Percentiles rank a stretch among this genome's conserved stretches.
These are phyloP conservation scores for Acropora yongei DNA, from an alignment of 64 coral and sea anemone species.

Conservation along the genomic window DNA sequence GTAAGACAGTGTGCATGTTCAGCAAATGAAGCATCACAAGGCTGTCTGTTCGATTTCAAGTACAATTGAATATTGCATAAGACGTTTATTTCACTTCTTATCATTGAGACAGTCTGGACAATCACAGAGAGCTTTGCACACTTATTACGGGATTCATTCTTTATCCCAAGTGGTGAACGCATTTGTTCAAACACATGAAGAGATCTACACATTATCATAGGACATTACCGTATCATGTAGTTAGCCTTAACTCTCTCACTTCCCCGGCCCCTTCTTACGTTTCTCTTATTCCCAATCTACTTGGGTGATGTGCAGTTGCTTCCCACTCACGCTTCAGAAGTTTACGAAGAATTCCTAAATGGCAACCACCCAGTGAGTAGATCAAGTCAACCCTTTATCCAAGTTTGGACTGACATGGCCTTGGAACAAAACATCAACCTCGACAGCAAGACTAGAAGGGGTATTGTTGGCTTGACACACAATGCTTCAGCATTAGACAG, in stretches of 20 bases:
- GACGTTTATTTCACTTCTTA: too few relatives aligned
- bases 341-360: slow-evolving; percentile 1
- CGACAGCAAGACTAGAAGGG: slow-evolving; percentile 9
- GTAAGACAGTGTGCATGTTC: too few relatives aligned
- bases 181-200: too few relatives aligned
- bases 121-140: too few relatives aligned
- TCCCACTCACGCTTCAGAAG: not conserved
- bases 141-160: too few relatives aligned
- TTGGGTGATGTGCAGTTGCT: slow-evolving; percentile 39
- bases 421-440: slow-evolving; percentile 39
- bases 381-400: slow-evolving; percentile 39
- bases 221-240: too few relatives aligned
- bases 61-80: too few relatives aligned
- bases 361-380: slow-evolving; percentile 29
- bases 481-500: slow-evolving; percentile 21
- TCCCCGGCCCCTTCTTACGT: slow-evolving; percentile 28
- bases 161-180: too few relatives aligned
- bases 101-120: too few relatives aligned
- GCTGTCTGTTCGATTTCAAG: too few relatives aligned
- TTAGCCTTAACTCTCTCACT: not conserved
- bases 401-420: slow-evolving; percentile 52
- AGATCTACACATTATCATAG: too few relatives aligned
- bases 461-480: not conserved
- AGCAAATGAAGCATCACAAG: too few relatives aligned
- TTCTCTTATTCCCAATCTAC: slow-evolving; percentile 50